Base-by-base conservation (phyloP, 2,888 invertebrate species). In the Diarsia brunnea region DNA sequence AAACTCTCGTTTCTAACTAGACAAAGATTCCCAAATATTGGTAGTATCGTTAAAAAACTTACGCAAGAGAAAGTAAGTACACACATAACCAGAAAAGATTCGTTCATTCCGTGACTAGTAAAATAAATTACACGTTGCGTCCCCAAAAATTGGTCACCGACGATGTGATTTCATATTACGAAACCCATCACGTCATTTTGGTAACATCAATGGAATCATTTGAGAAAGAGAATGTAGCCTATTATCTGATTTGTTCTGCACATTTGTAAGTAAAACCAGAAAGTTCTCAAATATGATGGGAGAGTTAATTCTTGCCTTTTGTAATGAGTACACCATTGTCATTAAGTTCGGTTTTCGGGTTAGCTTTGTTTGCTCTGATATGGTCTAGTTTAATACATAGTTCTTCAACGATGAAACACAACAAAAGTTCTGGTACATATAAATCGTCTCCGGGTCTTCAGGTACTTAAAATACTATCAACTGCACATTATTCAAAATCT, bases 81-180 rank as follows among this genome's bases (percentile, higher is more conserved):
- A 78, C 60, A 58, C 38, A 65, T 67, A 69, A 81, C 75, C 77
- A 79, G 79, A 82, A 79, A 83, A 81, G 71, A 81, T 73, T 80
- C 69, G 61, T 86, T 81, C 75, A 71, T 86, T 86, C 87, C 88
- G 90, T 88, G 89, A 86, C 88, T 84, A 85, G 86, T 82, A 76
- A 84, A 87, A 84, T 83, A 91, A 91, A 92, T 91, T 89, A 91
- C 76, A 88, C 74, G 88, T 88, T 89, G 79, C 74, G 80, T 90
- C 89, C 84, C 78, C 82, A 84, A 89, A 90, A 89, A 88, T 86
- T 90, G 83, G 86, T 84, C 84, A 84, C 82, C 64, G 84, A 81
- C 84, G 81, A 82, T 85, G 85, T 86, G 87, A 89, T 88, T 87
- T 79, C 58, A 81, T 81, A 81, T 88, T 90, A 85, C 85, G 84